Evolutionary conservation across 2,797 vertebrate genomes (phyloP).

Genomic region (Pseudochirops corinnae): DNA sequence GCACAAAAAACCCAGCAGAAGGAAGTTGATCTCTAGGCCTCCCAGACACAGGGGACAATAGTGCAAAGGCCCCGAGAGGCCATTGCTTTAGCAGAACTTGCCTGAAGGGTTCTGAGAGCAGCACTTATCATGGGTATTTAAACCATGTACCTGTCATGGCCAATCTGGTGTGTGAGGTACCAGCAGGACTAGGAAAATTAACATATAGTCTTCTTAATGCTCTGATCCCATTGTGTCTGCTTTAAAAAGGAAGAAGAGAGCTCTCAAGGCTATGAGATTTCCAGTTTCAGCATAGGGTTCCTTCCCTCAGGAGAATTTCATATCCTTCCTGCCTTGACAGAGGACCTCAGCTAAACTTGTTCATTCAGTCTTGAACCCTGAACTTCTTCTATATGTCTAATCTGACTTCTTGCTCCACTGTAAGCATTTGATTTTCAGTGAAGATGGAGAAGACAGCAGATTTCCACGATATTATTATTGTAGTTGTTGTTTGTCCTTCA

Average conservation of each 20-base stretch:
- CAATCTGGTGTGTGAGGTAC: background rate
- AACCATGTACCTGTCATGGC: background rate
- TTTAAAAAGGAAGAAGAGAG: background rate
- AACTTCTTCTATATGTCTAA: background rate
- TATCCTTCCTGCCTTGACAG: background rate
- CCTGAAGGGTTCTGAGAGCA: background rate
- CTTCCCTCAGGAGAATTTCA: background rate
- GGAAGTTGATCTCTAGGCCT: background rate
- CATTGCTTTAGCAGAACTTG: background rate
- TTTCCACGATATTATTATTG: background rate
- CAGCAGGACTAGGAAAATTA: background rate
- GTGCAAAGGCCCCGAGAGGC: background rate
- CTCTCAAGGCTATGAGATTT: background rate
- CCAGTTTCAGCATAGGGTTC: background rate
- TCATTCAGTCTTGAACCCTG: background rate
- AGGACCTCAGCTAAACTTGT: background rate
- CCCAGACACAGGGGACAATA: background rate
- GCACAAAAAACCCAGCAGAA: background rate
- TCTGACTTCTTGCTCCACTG: background rate
- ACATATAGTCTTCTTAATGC: background rate
- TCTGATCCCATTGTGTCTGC: no score
- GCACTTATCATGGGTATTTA: background rate
- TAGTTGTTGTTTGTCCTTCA: no score
- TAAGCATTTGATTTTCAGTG: background rate
- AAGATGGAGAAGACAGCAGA: background rate